Percentiles rank a stretch among this genome's conserved stretches.
Evolutionary conservation across 1,140 invertebrate species (phyloP).

Genomic region (Copidosoma floridanum): DNA sequence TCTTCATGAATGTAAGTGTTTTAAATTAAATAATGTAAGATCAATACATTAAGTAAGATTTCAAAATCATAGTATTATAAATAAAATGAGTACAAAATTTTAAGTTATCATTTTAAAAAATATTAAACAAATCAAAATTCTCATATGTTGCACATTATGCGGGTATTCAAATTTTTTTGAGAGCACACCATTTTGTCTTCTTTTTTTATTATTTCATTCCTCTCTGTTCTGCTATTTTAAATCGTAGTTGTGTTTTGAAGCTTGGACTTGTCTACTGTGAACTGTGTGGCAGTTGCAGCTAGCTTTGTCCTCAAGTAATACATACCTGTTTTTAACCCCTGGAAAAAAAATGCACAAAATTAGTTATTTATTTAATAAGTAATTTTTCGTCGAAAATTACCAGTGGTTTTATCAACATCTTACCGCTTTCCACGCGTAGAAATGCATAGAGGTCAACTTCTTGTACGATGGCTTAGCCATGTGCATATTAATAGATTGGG

Average conservation of each 20-base stretch:
- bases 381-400: too few relatives aligned
- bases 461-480: constrained; percentile 92
- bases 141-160: constrained; percentile 75
- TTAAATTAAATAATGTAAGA: too few relatives aligned
- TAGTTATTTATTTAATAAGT: not conserved
- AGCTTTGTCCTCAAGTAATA: constrained; percentile 97
- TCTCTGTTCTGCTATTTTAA: constrained; percentile 28
- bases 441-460: constrained; percentile 97
- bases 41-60: too few relatives aligned
- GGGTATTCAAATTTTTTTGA: constrained; percentile 87
- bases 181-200: constrained; percentile 80
- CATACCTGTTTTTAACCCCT: constrained; percentile 98
- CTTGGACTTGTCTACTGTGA: constrained; percentile 93
- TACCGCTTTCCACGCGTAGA: constrained; percentile 94
- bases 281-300: constrained; percentile 94
- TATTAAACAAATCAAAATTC: not conserved
- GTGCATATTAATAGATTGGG: constrained; percentile 95
- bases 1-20: too few relatives aligned
- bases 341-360: too few relatives aligned
- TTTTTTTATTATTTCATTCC: constrained; percentile 51
- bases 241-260: constrained; percentile 48
- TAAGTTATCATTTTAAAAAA: too few relatives aligned
- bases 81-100: too few relatives aligned
- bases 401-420: too few relatives aligned
- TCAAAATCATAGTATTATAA: too few relatives aligned